Base-by-base conservation (phyloP, 1,140 invertebrate species). In the Ceratoteleas bidentatus region DNA sequence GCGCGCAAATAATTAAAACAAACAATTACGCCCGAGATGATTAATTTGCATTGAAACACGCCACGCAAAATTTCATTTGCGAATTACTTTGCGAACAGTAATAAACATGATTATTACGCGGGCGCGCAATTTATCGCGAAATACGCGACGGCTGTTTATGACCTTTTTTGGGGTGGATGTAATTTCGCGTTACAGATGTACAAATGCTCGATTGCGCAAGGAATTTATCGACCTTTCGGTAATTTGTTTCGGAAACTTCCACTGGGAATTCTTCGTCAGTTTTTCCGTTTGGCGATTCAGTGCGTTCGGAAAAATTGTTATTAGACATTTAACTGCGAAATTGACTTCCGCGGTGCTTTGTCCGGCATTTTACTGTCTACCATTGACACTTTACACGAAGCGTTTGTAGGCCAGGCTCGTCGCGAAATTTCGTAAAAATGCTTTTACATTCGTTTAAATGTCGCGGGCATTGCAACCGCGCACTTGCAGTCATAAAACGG, bases 91-190 rank as follows among this genome's bases (percentile, higher is more conserved):
- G 43, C 33, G 52, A 62, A 56, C 52, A 47, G 43, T 49, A 54
- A 57, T 73, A 73, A 73, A 73, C 58, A 73, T 60, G 50, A 72
- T 72, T 73, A 64, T 73, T 73, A 62, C 57, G 38, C 13, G 68
- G 45, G 58, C 40, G 7, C 36, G n/a, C 56, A 38, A 72, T 45
- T 61, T 43, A 54, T 72, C 57, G 16, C 40, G 47, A 10, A 40
- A 69, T 58, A 15, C 14, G 45, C 10, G 38, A 13, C 43, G 24
- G 49, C 13, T 36, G 24, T 45, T 56, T 38, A 14, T 14, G 16
- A 57, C 24, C 24, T 24, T 24, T 24, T 24, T 24, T 24, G 24
- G 24, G 24, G 24, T 24, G 24, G 24, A 24, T 24, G 24, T 24
- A 24, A 24, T 24, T 24, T 24, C 24, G 24, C 24, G 24, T 24